A percentile compares a stretch with the other conserved stretches of the same genome.
Conservation (phyloP, 2,797 vertebrate species). For the Phyllotis vaccarum region DNA sequence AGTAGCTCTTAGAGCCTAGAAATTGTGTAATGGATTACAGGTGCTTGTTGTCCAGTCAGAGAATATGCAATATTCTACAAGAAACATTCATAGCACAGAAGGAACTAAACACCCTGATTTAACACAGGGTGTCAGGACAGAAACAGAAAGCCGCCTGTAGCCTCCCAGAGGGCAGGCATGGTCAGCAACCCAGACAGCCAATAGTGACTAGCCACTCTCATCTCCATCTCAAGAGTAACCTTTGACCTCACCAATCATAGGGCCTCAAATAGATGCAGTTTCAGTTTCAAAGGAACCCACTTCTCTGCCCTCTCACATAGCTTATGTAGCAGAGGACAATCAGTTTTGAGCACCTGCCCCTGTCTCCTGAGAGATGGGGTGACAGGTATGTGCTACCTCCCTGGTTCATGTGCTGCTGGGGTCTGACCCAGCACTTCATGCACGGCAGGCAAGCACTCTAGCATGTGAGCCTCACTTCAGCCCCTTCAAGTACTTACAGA, state of each 20-base stretch:
- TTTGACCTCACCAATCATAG: not conserved
- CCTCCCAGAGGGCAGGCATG: not conserved
- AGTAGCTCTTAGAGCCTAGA: not conserved
- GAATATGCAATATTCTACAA: not conserved
- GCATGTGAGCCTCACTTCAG: not conserved
- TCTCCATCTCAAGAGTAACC: not conserved
- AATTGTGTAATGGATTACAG: not conserved
- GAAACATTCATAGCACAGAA: not conserved
- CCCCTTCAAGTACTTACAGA: not conserved
- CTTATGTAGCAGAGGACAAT: not conserved
- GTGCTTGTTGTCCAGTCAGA: not conserved
- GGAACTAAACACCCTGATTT: slow-evolving; percentile 28
- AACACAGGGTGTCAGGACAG: not conserved
- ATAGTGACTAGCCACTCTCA: not conserved
- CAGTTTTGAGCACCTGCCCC: not conserved
- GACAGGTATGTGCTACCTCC: not conserved
- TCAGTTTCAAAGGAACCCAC: not conserved
- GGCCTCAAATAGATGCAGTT: not conserved
- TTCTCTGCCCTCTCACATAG: not conserved
- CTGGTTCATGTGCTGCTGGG: not conserved
- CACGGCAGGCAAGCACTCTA: not conserved
- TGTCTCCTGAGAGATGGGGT: not conserved
- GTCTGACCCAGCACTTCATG: not conserved
- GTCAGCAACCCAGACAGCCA: not conserved
- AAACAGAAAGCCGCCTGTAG: not conserved